Percentiles rank a stretch among this genome's conserved stretches.
phyloP scores from a whole-genome alignment of 2,888 invertebrate genomes.

The Ennomos fuscantarius region DNA sequence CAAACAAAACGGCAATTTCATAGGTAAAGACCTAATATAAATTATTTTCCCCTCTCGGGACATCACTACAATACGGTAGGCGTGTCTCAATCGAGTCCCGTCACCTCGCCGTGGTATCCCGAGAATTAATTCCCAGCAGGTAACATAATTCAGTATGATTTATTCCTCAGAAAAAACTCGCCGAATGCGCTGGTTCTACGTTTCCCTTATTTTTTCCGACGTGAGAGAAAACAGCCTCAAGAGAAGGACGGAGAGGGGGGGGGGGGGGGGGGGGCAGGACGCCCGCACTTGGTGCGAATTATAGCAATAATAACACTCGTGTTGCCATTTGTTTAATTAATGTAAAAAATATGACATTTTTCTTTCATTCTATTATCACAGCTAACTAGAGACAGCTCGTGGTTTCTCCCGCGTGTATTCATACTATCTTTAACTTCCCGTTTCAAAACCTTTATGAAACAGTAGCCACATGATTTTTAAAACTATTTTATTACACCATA shows the following conservation, averaged over 20 bases:
- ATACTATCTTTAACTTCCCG: no score
- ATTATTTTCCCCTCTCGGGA: no score
- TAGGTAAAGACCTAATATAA: no score
- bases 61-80: not conserved
- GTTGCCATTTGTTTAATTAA: conserved; percentile 7
- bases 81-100: not conserved
- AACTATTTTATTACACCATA: no score
- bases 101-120: not conserved
- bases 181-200: conserved; percentile 6
- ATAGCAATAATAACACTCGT: conserved; percentile 5
- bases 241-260: no score
- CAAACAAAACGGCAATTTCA: no score
- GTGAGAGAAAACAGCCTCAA: conserved; percentile 7
- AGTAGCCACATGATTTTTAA: no score
- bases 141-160: conserved; percentile 21
- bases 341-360: not conserved
- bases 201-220: conserved; percentile 13
- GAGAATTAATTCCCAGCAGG: conserved; percentile 15
- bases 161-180: conserved; percentile 5
- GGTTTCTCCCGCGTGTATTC: no score
- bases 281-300: conserved; percentile 1
- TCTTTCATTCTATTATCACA: not conserved
- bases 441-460: no score
- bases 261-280: no score
- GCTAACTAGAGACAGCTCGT: no score